Evolutionary conservation across 2,888 invertebrate species (phyloP), one percentile per base, ranked within the genome.

Genomic region (Nephrotoma appendiculata): DNA sequence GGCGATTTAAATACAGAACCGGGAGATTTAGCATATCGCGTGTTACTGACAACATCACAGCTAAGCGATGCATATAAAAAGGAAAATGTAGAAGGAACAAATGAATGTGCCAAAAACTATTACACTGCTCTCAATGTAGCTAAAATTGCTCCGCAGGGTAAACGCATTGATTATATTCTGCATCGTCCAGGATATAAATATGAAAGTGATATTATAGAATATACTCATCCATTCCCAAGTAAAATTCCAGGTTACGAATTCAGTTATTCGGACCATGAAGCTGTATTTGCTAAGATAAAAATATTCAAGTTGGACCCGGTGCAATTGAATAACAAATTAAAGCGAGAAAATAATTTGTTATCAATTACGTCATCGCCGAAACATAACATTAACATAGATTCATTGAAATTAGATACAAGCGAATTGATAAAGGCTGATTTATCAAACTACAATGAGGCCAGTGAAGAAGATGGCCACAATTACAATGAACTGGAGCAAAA

Each of bases 1-100:
- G 99, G 99, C 1, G 99, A 99, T 92, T 94, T 99, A 86, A 99
- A 99, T 91, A 94, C 98, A 12, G 96, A 96, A 89, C 97, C 98
- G 0, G 94, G 94, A 42, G 98, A 98, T 91, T 92, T 98, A 88
- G 94, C 97, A 0, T 96, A 95, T 90, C 93, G 94, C 88, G 92
- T 95, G 87, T 92, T 95, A 87, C 90, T 93, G 86, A 92, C 94
- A 89, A 90, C 94, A 90, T 92, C 93, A 89, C 92, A 93, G 87
- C 92, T 95, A 89, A 89, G 89, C 19, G 94, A 95, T 90, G 91
- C 86, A 7, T 86, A 42, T 86, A 86, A 41, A 41, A 93, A 88
- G 92, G 91, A 89, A 88, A 89, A 87, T 87, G 91, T 85, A 88
- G 89, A 90, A 41, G 95, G 95, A 52, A 99, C 99, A 12, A 95